Evolutionary conservation across 2,888 invertebrate species (phyloP), one percentile per base, ranked within the genome.

Genomic region (Stenotaenia linearis): DNA sequence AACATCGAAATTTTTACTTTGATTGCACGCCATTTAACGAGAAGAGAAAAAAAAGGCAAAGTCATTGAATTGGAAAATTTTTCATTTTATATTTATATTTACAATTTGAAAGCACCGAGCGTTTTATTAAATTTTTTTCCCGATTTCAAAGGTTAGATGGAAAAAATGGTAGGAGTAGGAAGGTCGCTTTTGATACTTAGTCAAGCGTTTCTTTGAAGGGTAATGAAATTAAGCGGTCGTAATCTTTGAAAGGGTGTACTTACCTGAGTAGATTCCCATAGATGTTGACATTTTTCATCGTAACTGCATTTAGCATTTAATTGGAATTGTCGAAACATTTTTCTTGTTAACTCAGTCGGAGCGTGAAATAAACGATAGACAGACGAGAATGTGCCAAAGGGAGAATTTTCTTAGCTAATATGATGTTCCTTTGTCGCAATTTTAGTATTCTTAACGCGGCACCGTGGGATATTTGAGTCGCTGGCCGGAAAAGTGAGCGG

Each of bases 321-420:
- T 61, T 61, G 61, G 61, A 61, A 25, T 61, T 61, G 61, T 23
- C 25, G 61, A 61, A 61, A 61, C 23, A 61, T 61, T 45, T 61
- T 61, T 61, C 61, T 61, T 61, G 61, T 61, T 61, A 61, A 61
- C 61, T 61, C 61, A 15, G 23, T 23, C 25, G 61, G 61, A 61
- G 61, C 61, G 61, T 61, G 61, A 61, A 61, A 28, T 61, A 61
- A 61, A 61, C 61, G 61, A 61, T 61, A 61, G 61, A 61, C 18
- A 18, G 18, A 18, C 15, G 18, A 56, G 56, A 56, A 56, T 61
- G 61, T 61, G 61, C 61, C 61, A 61, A 61, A 61, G 61, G 61
- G 61, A 61, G 61, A 61, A 61, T 61, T 61, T 61, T 61, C 61
- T 25, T 61, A 61, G 61, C 61, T 61, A 61, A 61, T 61, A 61